Conservation (phyloP, 1,140 invertebrate species). For the Drosophila baimaii region DNA sequence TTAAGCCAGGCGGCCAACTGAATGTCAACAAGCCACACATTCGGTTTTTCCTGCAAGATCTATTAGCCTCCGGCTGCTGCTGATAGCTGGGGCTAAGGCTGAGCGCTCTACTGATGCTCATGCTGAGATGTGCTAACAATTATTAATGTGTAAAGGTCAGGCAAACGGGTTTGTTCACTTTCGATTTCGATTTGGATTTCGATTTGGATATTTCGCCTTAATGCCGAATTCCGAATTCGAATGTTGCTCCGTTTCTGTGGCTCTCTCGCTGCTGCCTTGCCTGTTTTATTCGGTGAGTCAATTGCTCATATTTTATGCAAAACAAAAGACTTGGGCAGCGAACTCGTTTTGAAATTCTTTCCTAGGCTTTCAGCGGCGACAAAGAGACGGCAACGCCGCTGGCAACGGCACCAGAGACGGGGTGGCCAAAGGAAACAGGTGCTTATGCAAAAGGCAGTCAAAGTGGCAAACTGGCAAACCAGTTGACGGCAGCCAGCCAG, state of each 20-base stretch:
- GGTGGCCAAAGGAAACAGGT: slow-evolving; percentile 70
- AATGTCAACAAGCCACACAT: neutral
- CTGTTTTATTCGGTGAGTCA: slow-evolving; percentile 10
- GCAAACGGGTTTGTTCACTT: slow-evolving; percentile 76
- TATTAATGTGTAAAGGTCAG: slow-evolving; percentile 80
- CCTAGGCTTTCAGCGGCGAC: slow-evolving; percentile 32
- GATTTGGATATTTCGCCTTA: slow-evolving; percentile 51
- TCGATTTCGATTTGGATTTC: slow-evolving; percentile 66
- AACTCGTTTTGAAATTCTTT: slow-evolving; percentile 75
- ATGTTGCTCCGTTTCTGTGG: slow-evolving; percentile 38
- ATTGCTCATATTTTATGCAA: slow-evolving; percentile 56
- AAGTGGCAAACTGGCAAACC: slow-evolving; percentile 32
- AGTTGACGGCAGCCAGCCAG: slow-evolving; percentile 13
- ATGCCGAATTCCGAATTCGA: slow-evolving; percentile 60
- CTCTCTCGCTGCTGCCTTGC: neutral
- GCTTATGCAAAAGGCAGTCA: slow-evolving; percentile 70
- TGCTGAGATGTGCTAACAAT: slow-evolving; percentile 71
- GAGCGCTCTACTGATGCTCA: neutral
- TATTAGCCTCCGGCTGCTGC: slow-evolving; percentile 8
- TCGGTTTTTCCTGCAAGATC: slow-evolving; percentile 38
- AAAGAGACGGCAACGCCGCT: neutral
- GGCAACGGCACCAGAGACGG: neutral
- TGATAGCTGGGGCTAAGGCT: too few species aligned
- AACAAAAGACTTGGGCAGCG: slow-evolving; percentile 70
- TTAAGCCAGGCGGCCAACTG: neutral